phyloP scores from a whole-genome alignment of 1,140 invertebrate genomes.

The Cyclina sinensis region DNA sequence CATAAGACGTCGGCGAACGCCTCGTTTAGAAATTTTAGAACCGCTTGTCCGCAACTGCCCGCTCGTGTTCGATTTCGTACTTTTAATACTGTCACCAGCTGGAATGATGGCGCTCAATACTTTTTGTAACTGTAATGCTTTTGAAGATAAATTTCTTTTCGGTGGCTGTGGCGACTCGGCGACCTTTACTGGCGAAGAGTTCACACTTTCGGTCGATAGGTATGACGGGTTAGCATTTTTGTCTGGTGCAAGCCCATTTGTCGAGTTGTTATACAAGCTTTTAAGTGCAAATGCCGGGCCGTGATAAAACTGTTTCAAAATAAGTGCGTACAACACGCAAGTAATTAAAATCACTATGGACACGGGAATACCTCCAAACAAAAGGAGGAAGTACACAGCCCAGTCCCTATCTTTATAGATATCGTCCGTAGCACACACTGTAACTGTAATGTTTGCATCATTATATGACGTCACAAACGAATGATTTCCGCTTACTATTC shows the following conservation, averaged over 20 bases:
- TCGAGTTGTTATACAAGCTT: slow-evolving; percentile 26
- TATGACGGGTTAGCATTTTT: slow-evolving; percentile 16
- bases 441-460: slow-evolving; percentile 57
- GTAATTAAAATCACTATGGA: slow-evolving; percentile 56
- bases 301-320: slow-evolving; percentile 49
- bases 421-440: slow-evolving; percentile 59
- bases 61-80: neutral
- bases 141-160: slow-evolving; percentile 8
- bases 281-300: slow-evolving; percentile 5
- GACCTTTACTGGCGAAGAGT: neutral
- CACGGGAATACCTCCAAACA: slow-evolving; percentile 58
- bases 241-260: neutral
- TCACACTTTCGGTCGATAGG: neutral
- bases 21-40: slow-evolving; percentile 1
- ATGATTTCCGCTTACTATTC: slow-evolving; percentile 59
- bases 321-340: slow-evolving; percentile 47
- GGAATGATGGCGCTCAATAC: slow-evolving; percentile 38
- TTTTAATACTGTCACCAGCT: slow-evolving; percentile 16
- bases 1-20: slow-evolving; percentile 9
- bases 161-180: neutral
- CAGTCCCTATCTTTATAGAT: slow-evolving; percentile 51
- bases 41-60: slow-evolving; percentile 26
- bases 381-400: slow-evolving; percentile 49
- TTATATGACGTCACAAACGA: slow-evolving; percentile 56
- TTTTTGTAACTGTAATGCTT: slow-evolving; percentile 13